These are phyloP conservation scores for Drosophila paranaensis DNA, from an alignment of 2,888 invertebrate genomes.

Conservation along the genomic window DNA sequence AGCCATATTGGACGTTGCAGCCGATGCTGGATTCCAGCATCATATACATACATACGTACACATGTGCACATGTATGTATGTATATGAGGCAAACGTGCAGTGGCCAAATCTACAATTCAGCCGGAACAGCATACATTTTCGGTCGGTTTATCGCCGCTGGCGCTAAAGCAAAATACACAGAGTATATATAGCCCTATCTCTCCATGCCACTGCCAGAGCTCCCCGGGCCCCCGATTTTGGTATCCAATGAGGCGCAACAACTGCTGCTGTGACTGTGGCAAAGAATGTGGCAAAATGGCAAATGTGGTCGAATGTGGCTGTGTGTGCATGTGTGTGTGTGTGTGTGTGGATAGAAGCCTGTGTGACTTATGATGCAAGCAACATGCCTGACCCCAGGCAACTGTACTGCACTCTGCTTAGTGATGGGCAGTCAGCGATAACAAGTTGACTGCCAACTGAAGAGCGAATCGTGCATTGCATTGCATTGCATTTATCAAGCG, in stretches of 20 bases:
- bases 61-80: background rate
- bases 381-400: conserved; percentile 38
- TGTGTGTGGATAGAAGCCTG: conserved; percentile 32
- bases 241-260: conserved; percentile 70
- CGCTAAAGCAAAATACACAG: conserved; percentile 36
- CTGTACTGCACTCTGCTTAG: conserved; percentile 37
- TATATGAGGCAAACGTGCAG: conserved; percentile 22
- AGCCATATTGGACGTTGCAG: conserved; percentile 18
- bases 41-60: too few relatives aligned
- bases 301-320: conserved; percentile 20
- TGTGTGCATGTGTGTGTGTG: conserved; percentile 9
- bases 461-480: conserved; percentile 7
- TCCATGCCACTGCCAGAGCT: background rate
- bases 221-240: background rate
- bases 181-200: conserved; percentile 7
- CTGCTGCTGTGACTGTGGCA: conserved; percentile 65
- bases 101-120: conserved; percentile 69
- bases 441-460: conserved; percentile 40
- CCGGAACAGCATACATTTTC: conserved; percentile 75
- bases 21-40: conserved; percentile 10
- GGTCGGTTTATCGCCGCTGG: conserved; percentile 63
- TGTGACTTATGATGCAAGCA: conserved; percentile 67
- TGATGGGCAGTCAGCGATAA: conserved; percentile 65
- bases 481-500: conserved; percentile 26
- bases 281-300: conserved; percentile 46